A percentile compares a stretch with the other conserved stretches of the same genome.
phyloP scores from a whole-genome alignment of 2,113 vertebrate genomes.

The Oriolus oriolus region DNA sequence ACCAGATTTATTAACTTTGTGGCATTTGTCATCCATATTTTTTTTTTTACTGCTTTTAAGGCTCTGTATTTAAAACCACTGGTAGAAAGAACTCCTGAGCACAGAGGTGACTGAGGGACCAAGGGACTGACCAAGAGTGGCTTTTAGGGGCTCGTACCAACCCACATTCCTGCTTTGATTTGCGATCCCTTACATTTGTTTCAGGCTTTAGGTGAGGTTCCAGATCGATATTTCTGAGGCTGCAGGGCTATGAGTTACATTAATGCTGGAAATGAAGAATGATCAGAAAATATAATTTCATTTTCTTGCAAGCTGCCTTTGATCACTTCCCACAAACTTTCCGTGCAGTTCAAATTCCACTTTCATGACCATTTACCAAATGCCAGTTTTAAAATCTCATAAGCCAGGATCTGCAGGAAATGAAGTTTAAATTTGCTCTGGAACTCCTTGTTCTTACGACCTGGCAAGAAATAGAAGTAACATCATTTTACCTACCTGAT shows the following conservation, averaged over 20 bases:
- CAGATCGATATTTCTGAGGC: background rate
- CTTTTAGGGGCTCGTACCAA: background rate
- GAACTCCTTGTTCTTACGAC: background rate
- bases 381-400: background rate
- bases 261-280: background rate
- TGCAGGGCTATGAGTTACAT: background rate
- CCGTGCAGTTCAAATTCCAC: background rate
- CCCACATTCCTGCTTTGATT: background rate
- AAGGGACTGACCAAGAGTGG: background rate
- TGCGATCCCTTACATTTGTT: background rate
- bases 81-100: background rate
- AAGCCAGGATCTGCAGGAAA: conserved; percentile 1
- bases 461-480: background rate
- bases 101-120: background rate
- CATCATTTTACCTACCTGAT: background rate
- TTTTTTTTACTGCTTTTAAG: background rate
- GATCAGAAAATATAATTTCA: background rate
- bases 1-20: background rate
- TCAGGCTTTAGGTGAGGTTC: background rate
- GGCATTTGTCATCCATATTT: background rate
- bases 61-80: background rate
- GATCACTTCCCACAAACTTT: background rate
- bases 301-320: background rate
- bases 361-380: background rate
- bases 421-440: conserved; percentile 13